Evolutionary conservation across 1,140 invertebrate species (phyloP), one percentile per base, ranked within the genome.

Genomic region (Anastrepha obliqua): DNA sequence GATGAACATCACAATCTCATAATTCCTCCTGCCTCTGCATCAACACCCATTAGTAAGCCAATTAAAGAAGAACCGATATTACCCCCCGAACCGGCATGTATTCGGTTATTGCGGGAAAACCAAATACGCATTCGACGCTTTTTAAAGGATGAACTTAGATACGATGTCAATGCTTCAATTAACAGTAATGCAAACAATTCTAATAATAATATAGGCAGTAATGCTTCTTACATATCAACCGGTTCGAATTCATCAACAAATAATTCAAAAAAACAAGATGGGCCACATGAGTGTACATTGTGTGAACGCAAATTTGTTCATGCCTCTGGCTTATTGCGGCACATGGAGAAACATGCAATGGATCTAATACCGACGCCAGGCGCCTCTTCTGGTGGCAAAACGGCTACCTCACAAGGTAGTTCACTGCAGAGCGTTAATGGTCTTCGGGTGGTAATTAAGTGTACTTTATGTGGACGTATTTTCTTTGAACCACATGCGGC

Each of bases 241-340:
- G 87, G 81, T 9, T 70, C 47, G 11, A 86, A 86, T 42, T 86
- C 85, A 9, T 88, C 74, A 4, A 44, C n/a, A 15, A 64, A 42
- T 47, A 44, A 70, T 6, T 47, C 39, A 13, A 17, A 90, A 7
- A 91, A 92, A 78, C 8, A 8, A 8, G 90, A 91, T 74, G 90
- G 89, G 0, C 89, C 90, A 11, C 90, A 92, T 85, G 92, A 93
- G 85, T 93, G 92, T 55, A 90, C 74, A 51, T 89, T 92, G n/a
- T 93, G 92, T 64, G 92, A 93, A 13, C 90, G 92, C 6, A 92
- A 92, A 86, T 93, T 93, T 74, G 92, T 93, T 0, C 92, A 93
- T 87, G 89, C 91, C 47, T 92, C 92, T 0, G 92, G 92, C 15
- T n/a, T 93, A 44, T 88, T 89, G 29, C 90, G 92, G 13, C 92